Base-by-base conservation (phyloP, 2,888 invertebrate genomes). In the Nephrotoma flavescens region DNA sequence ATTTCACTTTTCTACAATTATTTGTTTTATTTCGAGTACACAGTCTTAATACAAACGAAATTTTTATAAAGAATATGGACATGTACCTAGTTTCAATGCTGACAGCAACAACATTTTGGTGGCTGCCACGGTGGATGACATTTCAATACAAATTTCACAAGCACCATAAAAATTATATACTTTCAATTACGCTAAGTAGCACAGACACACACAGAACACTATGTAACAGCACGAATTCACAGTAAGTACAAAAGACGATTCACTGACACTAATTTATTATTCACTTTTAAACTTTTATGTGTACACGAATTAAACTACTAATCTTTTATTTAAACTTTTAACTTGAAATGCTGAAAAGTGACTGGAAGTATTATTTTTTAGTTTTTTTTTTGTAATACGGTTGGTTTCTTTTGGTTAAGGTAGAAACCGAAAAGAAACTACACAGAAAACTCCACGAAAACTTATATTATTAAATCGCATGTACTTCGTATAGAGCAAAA, bases 61-160 rank as follows among this genome's bases (percentile, higher is more conserved):
- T 31, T 1, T 31, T 31, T 31, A 44, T 44, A 44, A 9, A 44
- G 44, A 52, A 52, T 52, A 15, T 86, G 31, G 7, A 47, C 4
- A 19, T 47, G 41, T 91, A 91, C 91, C 91, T 91, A 91, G 89
- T 90, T 91, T 91, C 88, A 91, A 89, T 88, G 91, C 91, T 88
- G 91, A 91, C 89, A 91, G 89, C 88, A 91, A 90, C 91, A 91
- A 91, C 91, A 91, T 91, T 87, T 86, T 87, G 15, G 15, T 85
- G 84, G 41, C 42, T 85, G 71, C 71, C 9, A 71, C 71, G 11
- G 71, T 71, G 71, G 71, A 71, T 71, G 71, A 71, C 71, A 71
- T 71, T 71, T 71, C 19, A 31, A 31, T 4, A 71, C 31, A 9
- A 31, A 71, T 71, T 71, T 71, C 71, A 71, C 71, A 71, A 71